phyloP scores from a whole-genome alignment of 2,797 vertebrate species.

The Tamandua tetradactyla region DNA sequence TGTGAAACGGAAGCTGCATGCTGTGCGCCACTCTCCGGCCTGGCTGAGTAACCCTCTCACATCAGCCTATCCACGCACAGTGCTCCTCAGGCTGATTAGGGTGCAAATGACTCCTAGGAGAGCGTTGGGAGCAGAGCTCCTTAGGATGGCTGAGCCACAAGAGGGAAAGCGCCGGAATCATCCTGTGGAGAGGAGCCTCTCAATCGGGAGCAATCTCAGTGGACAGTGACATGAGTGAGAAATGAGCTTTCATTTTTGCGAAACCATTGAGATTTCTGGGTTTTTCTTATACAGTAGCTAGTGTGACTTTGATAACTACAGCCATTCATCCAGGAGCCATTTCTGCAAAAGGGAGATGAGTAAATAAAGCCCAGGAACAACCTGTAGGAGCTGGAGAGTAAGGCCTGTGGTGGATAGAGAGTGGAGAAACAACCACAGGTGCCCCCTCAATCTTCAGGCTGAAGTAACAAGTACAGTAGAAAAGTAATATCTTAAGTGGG shows the following conservation, averaged over 20 bases:
- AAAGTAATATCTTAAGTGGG: background rate
- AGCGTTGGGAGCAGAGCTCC: background rate
- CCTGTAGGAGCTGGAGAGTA: background rate
- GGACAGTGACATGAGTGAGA: background rate
- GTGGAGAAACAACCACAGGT: background rate
- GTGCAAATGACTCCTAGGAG: background rate
- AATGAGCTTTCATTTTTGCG: background rate
- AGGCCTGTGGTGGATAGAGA: background rate
- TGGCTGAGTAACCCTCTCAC: background rate
- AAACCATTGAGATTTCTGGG: background rate
- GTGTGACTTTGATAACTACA: slow-evolving; percentile 3
- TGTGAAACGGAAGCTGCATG: background rate
- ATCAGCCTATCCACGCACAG: background rate
- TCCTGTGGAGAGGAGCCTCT: background rate
- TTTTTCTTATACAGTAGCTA: background rate
- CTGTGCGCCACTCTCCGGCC: background rate
- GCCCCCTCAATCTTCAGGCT: background rate
- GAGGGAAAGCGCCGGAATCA: background rate
- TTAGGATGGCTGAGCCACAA: background rate
- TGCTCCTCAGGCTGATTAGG: background rate
- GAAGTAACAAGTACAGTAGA: background rate
- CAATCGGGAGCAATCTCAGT: background rate
- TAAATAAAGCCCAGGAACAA: background rate
- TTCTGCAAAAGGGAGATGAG: background rate
- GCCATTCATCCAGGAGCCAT: background rate